A percentile compares a stretch with the other conserved stretches of the same genome.
Evolutionary conservation across 1,140 invertebrate species (phyloP).

Genomic region (Rhopalosiphum maidis): DNA sequence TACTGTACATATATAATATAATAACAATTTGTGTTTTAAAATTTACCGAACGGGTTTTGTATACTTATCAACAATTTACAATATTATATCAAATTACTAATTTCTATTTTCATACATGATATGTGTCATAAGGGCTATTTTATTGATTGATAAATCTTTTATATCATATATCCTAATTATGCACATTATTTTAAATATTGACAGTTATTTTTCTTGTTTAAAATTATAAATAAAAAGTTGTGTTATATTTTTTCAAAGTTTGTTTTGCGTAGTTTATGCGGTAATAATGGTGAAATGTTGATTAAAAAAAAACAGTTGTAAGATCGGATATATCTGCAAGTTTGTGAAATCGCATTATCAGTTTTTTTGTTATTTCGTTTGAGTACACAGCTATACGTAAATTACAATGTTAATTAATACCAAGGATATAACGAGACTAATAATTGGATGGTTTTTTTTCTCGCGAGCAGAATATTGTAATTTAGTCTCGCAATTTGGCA

Average conservation of each 20-base stretch:
- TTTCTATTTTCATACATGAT: no score
- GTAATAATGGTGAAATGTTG: neutral
- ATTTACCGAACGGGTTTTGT: neutral
- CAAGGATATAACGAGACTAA: neutral
- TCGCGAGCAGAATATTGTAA: neutral
- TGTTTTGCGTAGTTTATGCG: no score
- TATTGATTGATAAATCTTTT: no score
- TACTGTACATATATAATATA: neutral
- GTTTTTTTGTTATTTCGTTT: neutral
- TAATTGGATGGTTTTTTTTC: neutral
- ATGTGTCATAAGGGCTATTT: neutral
- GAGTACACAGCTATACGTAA: neutral
- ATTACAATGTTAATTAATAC: slow-evolving; percentile 11
- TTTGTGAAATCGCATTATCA: neutral
- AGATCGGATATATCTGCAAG: neutral
- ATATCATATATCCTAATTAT: no score
- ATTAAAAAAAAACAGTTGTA: neutral
- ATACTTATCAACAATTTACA: no score
- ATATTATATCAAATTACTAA: no score
- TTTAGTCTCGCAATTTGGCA: neutral
- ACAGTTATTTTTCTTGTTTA: no score
- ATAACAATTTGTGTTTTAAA: neutral
- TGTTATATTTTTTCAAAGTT: no score
- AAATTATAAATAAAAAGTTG: no score
- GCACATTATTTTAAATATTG: no score